Evolutionary conservation across 2,797 vertebrate genomes (phyloP).

Genomic region (Leuciscus waleckii): DNA sequence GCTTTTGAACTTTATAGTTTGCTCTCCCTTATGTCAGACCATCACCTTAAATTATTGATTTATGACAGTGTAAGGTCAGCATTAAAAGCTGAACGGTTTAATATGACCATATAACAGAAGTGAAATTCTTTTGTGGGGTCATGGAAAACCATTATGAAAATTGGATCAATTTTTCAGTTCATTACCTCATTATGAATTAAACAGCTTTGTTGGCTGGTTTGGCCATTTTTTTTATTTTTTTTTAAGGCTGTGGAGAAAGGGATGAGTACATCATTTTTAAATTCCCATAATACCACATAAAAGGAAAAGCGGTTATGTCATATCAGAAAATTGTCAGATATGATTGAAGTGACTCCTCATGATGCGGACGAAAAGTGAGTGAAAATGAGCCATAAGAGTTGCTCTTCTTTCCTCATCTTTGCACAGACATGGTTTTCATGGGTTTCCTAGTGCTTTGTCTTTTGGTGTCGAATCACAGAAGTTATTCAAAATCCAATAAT

Average conservation of each 20-base stretch:
- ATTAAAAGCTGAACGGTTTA: constrained; percentile 61
- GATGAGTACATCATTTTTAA: background rate
- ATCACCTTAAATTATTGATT: constrained; percentile 72
- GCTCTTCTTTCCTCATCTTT: background rate
- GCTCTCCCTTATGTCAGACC: constrained; percentile 57
- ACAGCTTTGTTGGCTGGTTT: constrained; percentile 51
- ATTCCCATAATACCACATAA: background rate
- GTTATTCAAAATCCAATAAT: constrained; percentile 24
- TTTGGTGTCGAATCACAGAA: constrained; percentile 16
- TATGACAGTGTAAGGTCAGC: constrained; percentile 39
- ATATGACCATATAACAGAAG: constrained; percentile 71
- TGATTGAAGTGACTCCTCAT: background rate
- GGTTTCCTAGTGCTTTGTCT: constrained; percentile 2
- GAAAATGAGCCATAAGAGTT: background rate
- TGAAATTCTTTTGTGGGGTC: constrained; percentile 71
- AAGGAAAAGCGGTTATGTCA: background rate
- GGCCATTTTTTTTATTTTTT: constrained; percentile 20
- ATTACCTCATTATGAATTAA: constrained; percentile 72
- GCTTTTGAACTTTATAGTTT: constrained; percentile 68
- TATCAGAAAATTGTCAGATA: background rate
- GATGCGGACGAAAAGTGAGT: background rate
- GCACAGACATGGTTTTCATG: background rate
- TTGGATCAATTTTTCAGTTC: constrained; percentile 75
- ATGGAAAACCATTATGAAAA: constrained; percentile 73
- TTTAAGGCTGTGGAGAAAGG: background rate